These are phyloP conservation scores for Elaeidobius kamerunicus DNA, from an alignment of 2,888 invertebrate genomes.

Conservation along the genomic window DNA sequence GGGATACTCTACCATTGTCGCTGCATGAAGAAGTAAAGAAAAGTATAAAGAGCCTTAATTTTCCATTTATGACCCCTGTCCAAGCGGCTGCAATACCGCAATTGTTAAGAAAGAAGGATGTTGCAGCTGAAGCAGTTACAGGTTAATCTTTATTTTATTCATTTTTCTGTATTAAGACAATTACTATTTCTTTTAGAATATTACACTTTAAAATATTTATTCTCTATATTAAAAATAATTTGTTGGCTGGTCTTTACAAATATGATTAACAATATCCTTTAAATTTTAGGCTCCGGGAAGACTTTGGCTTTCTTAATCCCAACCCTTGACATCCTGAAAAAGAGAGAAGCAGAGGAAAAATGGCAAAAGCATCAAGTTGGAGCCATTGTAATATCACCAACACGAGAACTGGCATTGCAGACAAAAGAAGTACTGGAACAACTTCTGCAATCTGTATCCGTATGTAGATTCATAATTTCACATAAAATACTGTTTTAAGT, in stretches of 20 bases:
- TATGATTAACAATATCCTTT: no score
- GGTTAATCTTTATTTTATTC: conserved; percentile 40
- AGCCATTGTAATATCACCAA: conserved; percentile 90
- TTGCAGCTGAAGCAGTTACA: conserved; percentile 97
- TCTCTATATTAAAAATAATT: no score
- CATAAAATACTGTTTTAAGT: no score
- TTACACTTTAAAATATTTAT: no score
- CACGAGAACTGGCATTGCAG: conserved; percentile 91
- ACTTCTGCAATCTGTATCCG: conserved; percentile 51
- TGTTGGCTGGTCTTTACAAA: no score
- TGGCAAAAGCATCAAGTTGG: conserved; percentile 77
- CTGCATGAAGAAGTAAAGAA: conserved; percentile 50
- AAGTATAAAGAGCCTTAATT: conserved; percentile 54
- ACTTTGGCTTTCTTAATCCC: conserved; percentile 95
- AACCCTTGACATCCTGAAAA: conserved; percentile 76
- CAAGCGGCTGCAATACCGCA: conserved; percentile 88
- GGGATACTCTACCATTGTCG: conserved; percentile 51
- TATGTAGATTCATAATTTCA: no score
- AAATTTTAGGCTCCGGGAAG: conserved; percentile 82
- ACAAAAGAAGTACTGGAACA: conserved; percentile 65
- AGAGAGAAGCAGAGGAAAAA: conserved; percentile 58
- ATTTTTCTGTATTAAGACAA: not conserved
- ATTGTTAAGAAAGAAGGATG: conserved; percentile 87
- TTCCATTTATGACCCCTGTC: conserved; percentile 59
- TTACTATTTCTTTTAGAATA: not conserved